Conservation (phyloP, 2,113 vertebrate genomes). For the Atrichornis clamosus region DNA sequence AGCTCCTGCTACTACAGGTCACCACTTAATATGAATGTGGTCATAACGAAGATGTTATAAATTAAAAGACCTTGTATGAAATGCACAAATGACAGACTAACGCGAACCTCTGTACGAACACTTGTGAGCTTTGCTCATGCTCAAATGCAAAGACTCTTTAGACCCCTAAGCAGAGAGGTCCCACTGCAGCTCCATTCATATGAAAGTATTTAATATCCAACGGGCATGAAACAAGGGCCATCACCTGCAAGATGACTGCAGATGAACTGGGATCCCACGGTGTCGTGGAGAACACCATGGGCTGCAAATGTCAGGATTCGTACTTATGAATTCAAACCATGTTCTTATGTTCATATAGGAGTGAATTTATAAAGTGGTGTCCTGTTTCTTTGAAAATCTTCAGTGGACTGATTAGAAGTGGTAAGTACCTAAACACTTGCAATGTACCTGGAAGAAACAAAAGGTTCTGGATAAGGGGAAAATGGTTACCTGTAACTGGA, state of each 20-base stretch:
- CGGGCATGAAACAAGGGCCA: neutral
- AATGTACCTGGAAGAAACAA: neutral
- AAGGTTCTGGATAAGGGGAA: neutral
- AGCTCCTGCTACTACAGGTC: neutral
- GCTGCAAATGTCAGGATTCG: neutral
- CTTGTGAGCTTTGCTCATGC: neutral
- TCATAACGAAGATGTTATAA: neutral
- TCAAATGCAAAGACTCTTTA: neutral
- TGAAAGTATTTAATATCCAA: neutral
- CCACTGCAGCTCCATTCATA: neutral
- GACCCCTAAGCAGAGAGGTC: neutral
- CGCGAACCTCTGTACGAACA: neutral
- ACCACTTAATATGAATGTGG: neutral
- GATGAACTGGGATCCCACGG: neutral
- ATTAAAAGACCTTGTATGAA: neutral
- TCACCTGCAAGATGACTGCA: neutral
- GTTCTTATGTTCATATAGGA: neutral
- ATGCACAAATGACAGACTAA: neutral
- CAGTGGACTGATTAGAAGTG: neutral
- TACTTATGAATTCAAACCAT: neutral
- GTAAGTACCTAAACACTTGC: neutral
- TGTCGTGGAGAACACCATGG: neutral
- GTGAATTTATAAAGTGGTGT: neutral
- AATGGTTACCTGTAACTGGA: neutral
- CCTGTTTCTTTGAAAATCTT: neutral